These are phyloP conservation scores for Charanyca ferruginea DNA, from an alignment of 2,888 invertebrate genomes.

Conservation along the genomic window DNA sequence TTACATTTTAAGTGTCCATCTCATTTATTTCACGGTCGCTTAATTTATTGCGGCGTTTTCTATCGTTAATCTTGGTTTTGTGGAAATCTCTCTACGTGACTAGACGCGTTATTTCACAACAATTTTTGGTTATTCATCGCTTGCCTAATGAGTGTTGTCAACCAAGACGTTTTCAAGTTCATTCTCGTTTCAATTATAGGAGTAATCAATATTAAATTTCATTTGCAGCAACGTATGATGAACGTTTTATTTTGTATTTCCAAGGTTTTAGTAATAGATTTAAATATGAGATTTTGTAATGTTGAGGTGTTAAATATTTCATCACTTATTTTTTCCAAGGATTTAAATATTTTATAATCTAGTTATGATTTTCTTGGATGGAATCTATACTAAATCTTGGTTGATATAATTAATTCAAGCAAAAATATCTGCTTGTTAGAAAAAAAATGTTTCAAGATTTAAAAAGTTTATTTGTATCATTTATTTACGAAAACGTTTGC, in stretches of 20 bases:
- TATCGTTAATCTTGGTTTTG: conserved; percentile 46
- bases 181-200: conserved; percentile 35
- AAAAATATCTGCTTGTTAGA: neutral
- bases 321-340: conserved; percentile 56
- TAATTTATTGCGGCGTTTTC: conserved; percentile 55
- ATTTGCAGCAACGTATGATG: conserved; percentile 41
- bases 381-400: neutral
- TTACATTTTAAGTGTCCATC: conserved; percentile 69
- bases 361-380: conserved; percentile 39
- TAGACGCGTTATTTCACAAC: conserved; percentile 66
- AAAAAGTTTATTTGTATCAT: neutral
- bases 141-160: conserved; percentile 37
- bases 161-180: conserved; percentile 40
- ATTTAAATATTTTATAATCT: conserved; percentile 45
- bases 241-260: conserved; percentile 44
- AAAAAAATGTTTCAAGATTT: neutral
- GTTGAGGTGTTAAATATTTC: conserved; percentile 51
- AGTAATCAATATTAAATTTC: conserved; percentile 37
- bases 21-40: conserved; percentile 69
- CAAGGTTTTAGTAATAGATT: conserved; percentile 58
- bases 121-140: conserved; percentile 48
- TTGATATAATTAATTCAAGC: neutral
- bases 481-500: neutral
- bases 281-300: conserved; percentile 60
- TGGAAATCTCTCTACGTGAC: conserved; percentile 63